Base-by-base conservation (phyloP, 2,888 invertebrate species). In the Drosophila helvetica region DNA sequence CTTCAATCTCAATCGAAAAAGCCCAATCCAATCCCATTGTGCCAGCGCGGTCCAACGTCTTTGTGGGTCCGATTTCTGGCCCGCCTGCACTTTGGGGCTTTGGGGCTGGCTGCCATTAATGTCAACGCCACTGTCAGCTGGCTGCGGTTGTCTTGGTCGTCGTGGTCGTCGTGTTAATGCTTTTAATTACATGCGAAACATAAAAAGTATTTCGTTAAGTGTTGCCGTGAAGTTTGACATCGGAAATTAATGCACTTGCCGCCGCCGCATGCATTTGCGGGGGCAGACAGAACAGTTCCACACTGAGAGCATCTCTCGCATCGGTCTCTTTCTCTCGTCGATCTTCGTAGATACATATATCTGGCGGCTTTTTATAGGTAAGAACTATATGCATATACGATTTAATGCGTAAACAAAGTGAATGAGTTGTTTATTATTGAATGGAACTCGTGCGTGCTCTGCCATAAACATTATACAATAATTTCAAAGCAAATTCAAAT, bases 161-260 rank as follows among this genome's bases (percentile, higher is more conserved):
- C 47, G 61, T 65, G 72, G 69, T 53, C 55, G 55, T 42, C 54
- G 69, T 56, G 66, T 79, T 85, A 81, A 88, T 88, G 74, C 75
- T 73, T 79, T 82, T 86, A 88, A 88, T 83, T 83, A 74, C 68
- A 83, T 64, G 70, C 78, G 69, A 70, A 74, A 67, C 78, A 78
- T 77, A 70, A 66, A 83, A 80, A 77, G 51, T 54, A 71, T 82
- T 75, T 61, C 84, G 56, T 80, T 76, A 74, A 79, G 86, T 84
- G 80, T 88, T 77, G 74, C 84, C 69, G 71, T 80, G 88, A 83
- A 77, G 80, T 86, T 84, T 86, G 88, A 88, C 83, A 83, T 66
- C 68, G 55, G 51, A 73, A 80, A 71, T 80, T 50, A 75, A 86
- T 86, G 86, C 79, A 85, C 45, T 53, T 58, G 56, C 51, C 66